These are phyloP conservation scores for Suncus etruscus DNA, from an alignment of 2,113 vertebrate genomes.

Conservation along the genomic window DNA sequence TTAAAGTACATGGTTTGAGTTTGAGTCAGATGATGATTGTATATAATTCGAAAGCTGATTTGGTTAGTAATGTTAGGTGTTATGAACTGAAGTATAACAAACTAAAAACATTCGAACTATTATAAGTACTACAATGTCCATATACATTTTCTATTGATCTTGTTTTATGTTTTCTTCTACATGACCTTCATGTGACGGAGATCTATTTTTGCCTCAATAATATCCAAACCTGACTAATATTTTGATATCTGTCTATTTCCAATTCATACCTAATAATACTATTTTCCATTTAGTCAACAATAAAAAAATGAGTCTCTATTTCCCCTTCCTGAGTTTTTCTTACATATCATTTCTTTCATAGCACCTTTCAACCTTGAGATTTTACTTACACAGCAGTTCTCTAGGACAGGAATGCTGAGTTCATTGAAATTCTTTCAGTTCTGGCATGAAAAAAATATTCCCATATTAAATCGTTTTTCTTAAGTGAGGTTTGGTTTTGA, in stretches of 20 bases:
- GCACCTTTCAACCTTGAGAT: too few relatives aligned
- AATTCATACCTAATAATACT: neutral
- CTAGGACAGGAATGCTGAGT: too few relatives aligned
- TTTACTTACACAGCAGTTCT: too few relatives aligned
- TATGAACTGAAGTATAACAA: neutral
- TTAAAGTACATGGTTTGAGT: neutral
- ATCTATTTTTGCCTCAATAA: too few relatives aligned
- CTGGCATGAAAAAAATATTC: neutral
- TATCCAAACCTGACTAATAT: too few relatives aligned
- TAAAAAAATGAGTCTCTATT: neutral
- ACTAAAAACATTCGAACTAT: neutral
- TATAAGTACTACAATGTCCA: neutral
- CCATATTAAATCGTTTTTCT: neutral
- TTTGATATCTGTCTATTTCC: neutral
- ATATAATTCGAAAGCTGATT: neutral
- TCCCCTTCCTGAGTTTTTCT: too few relatives aligned
- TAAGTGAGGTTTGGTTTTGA: neutral
- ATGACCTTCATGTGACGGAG: too few relatives aligned
- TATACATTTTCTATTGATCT: neutral
- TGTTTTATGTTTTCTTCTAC: neutral
- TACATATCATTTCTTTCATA: too few relatives aligned
- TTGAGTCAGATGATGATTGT: neutral
- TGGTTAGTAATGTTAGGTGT: neutral
- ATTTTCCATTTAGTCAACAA: neutral
- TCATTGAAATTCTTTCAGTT: neutral